A percentile compares a stretch with the other conserved stretches of the same genome.
Evolutionary conservation across 2,888 invertebrate genomes (phyloP).

Genomic region (Amiota communis): DNA sequence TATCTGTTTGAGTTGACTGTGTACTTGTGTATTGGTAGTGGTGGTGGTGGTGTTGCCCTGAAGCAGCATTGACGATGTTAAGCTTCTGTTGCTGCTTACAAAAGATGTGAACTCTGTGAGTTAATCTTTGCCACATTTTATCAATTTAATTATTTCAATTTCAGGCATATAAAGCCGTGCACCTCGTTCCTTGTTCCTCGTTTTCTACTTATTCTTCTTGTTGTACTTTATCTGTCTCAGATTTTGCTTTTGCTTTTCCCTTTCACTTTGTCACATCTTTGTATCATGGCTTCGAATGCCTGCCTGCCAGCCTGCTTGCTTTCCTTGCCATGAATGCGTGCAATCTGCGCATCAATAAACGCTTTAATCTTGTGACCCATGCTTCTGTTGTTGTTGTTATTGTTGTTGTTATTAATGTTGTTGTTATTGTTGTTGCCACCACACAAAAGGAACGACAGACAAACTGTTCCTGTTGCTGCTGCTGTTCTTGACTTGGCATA

Average conservation of each 20-base stretch:
- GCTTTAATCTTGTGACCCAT: conserved; percentile 56
- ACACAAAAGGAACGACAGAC: not conserved
- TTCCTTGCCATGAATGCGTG: conserved; percentile 55
- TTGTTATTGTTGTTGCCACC: conserved; percentile 45
- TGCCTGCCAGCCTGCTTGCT: conserved; percentile 32
- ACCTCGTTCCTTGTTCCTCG: conserved; percentile 10
- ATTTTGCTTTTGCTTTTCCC: not conserved
- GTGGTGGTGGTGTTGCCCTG: not conserved
- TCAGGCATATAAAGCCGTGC: conserved; percentile 58
- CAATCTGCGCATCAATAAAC: conserved; percentile 66
- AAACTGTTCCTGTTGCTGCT: conserved; percentile 42
- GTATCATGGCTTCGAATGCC: conserved; percentile 10
- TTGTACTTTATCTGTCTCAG: not conserved
- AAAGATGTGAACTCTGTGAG: conserved; percentile 37
- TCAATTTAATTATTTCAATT: conserved; percentile 67
- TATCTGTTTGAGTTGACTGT: not conserved
- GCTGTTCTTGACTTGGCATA: conserved; percentile 38
- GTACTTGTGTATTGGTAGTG: not conserved
- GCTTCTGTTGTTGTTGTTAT: not conserved
- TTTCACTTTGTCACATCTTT: too few species aligned
- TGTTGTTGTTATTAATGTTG: conserved; percentile 48
- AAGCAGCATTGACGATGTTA: not conserved
- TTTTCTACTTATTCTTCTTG: not conserved
- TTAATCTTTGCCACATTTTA: conserved; percentile 67
- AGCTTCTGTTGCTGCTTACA: not conserved